phyloP scores from a whole-genome alignment of 2,797 vertebrate species.

The Lagorchestes hirsutus region DNA sequence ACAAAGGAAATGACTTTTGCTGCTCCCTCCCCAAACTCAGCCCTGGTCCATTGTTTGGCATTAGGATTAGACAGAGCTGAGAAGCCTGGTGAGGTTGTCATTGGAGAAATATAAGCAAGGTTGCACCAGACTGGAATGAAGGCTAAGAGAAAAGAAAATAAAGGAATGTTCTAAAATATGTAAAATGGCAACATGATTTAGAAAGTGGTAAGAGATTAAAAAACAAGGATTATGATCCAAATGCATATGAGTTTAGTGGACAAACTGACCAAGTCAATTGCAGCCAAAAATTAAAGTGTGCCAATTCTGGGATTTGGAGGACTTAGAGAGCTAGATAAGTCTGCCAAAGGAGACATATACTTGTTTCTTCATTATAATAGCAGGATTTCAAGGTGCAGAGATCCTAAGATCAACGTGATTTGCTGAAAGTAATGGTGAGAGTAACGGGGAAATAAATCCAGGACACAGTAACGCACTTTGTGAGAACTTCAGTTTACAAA shows the following conservation, averaged over 20 bases:
- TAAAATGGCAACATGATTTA: not conserved
- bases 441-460: not conserved
- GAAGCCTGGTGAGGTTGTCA: not conserved
- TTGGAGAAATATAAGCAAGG: not conserved
- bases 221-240: not conserved
- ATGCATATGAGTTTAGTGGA: not conserved
- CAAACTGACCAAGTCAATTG: not conserved
- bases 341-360: not conserved
- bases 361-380: not conserved
- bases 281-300: not conserved
- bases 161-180: not conserved
- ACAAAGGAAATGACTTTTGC: not conserved
- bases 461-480: conserved; percentile 12
- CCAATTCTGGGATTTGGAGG: not conserved
- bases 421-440: not conserved
- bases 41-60: not conserved
- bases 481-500: conserved; percentile 18
- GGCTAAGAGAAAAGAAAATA: not conserved
- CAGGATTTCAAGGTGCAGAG: not conserved
- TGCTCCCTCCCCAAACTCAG: not conserved
- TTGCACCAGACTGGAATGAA: not conserved
- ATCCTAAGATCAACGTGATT: not conserved
- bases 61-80: not conserved
- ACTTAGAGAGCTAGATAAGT: not conserved
- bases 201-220: not conserved